A percentile compares a stretch with the other conserved stretches of the same genome.
phyloP scores from a whole-genome alignment of 2,797 vertebrate species.

The Merluccius polli region DNA sequence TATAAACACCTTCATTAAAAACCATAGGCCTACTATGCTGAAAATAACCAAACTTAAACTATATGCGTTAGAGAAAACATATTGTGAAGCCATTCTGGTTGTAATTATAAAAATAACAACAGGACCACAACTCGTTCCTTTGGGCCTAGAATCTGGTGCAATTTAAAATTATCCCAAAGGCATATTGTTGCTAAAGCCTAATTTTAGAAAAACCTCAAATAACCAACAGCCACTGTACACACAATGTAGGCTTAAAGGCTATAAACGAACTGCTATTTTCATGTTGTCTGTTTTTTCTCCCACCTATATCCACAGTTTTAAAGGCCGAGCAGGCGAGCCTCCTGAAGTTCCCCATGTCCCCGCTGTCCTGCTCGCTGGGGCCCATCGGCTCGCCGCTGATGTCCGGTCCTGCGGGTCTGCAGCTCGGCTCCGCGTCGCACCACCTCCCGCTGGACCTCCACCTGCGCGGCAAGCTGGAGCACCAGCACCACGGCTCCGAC shows the following conservation, averaged over 20 bases:
- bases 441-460: slow-evolving; percentile 94
- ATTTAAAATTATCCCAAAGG: neutral
- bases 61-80: neutral
- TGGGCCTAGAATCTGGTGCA: neutral
- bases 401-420: slow-evolving; percentile 80
- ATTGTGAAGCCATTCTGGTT: neutral
- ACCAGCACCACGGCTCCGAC: slow-evolving; percentile 71
- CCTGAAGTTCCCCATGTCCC: slow-evolving; percentile 91
- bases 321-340: slow-evolving; percentile 90
- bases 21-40: neutral
- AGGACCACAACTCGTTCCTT: neutral
- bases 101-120: slow-evolving; percentile 1
- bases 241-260: neutral
- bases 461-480: slow-evolving; percentile 89
- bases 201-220: neutral
- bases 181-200: neutral
- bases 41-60: neutral
- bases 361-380: slow-evolving; percentile 84
- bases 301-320: slow-evolving; percentile 73
- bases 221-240: neutral
- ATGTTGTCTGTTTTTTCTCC: neutral
- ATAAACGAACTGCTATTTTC: neutral
- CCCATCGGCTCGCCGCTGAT: slow-evolving; percentile 80
- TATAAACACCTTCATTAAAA: neutral
- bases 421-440: slow-evolving; percentile 75